A percentile compares a stretch with the other conserved stretches of the same genome.
phyloP scores from a whole-genome alignment of 1,140 invertebrate genomes.

The Doryteuthis pealeii region DNA sequence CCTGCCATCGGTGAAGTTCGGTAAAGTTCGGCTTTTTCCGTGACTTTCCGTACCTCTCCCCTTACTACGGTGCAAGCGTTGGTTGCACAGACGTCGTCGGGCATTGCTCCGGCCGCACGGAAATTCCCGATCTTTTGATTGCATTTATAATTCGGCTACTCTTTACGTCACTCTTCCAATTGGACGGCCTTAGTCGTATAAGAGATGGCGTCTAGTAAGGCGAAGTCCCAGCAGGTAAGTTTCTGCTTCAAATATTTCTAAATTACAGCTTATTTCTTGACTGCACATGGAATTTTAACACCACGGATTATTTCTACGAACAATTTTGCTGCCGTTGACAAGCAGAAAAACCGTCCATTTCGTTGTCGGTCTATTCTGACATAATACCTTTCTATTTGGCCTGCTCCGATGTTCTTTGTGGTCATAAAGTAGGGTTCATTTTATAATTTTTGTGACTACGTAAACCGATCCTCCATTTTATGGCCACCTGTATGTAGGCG shows the following conservation, averaged over 20 bases:
- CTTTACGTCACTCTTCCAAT: background rate
- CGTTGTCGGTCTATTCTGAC: too few species aligned
- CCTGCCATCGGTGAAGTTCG: background rate
- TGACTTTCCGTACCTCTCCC: background rate
- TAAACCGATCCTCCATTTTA: too few species aligned
- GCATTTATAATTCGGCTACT: background rate
- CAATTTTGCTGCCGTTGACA: too few species aligned
- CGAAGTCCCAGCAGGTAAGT: conserved; percentile 7
- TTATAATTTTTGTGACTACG: too few species aligned
- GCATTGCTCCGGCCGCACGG: background rate
- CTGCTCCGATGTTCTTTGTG: too few species aligned
- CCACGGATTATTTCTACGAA: too few species aligned
- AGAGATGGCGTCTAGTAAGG: conserved; percentile 9
- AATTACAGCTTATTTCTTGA: too few species aligned
- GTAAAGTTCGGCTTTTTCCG: background rate
- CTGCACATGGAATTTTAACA: too few species aligned
- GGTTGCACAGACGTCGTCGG: background rate
- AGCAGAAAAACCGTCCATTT: too few species aligned
- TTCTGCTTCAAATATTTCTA: background rate
- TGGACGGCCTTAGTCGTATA: background rate
- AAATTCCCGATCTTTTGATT: background rate
- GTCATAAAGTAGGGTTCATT: too few species aligned
- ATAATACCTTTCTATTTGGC: too few species aligned
- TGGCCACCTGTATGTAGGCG: too few species aligned
- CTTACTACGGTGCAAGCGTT: background rate